Evolutionary conservation across 2,797 vertebrate genomes (phyloP).

Genomic region (Brachyalestes nurse): DNA sequence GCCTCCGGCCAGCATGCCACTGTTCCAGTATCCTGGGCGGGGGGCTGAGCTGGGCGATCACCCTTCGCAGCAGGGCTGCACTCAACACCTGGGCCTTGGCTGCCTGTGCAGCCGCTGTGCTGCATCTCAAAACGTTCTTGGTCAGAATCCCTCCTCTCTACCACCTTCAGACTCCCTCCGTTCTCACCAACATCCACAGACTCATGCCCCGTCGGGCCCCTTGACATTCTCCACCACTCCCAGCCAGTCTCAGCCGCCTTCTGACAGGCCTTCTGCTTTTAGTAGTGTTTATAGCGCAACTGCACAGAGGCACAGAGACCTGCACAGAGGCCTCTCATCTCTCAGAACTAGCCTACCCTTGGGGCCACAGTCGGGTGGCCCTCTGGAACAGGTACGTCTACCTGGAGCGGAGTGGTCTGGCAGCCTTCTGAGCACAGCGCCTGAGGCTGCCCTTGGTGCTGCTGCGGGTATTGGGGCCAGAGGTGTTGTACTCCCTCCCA

Average conservation of each 20-base stretch:
- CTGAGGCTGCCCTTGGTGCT: constrained; percentile 34
- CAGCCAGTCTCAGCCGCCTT: constrained; percentile 87
- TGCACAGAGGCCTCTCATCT: constrained; percentile 82
- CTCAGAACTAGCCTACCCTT: constrained; percentile 77
- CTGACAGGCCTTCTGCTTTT: constrained; percentile 94
- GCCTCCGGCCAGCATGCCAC: constrained; percentile 78
- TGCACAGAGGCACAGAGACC: no score
- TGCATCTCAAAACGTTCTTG: constrained; percentile 77
- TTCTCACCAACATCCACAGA: constrained; percentile 76
- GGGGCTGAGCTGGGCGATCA: constrained; percentile 80
- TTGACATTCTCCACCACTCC: constrained; percentile 92
- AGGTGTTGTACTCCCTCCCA: constrained; percentile 88
- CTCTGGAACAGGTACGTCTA: constrained; percentile 64
- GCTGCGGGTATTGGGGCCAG: constrained; percentile 64
- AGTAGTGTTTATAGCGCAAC: constrained; percentile 95
- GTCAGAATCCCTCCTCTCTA: constrained; percentile 77
- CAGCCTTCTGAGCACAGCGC: constrained; percentile 84
- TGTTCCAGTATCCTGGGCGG: constrained; percentile 87
- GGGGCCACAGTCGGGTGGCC: constrained; percentile 73
- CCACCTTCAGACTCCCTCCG: constrained; percentile 77
- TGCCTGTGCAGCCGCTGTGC: constrained; percentile 96
- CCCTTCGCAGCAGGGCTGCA: constrained; percentile 86
- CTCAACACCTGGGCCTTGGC: constrained; percentile 94
- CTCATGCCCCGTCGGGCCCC: constrained; percentile 74
- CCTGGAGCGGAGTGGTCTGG: constrained; percentile 89